Conservation (phyloP, 2,797 vertebrate genomes). For the Nyctibius grandis region DNA sequence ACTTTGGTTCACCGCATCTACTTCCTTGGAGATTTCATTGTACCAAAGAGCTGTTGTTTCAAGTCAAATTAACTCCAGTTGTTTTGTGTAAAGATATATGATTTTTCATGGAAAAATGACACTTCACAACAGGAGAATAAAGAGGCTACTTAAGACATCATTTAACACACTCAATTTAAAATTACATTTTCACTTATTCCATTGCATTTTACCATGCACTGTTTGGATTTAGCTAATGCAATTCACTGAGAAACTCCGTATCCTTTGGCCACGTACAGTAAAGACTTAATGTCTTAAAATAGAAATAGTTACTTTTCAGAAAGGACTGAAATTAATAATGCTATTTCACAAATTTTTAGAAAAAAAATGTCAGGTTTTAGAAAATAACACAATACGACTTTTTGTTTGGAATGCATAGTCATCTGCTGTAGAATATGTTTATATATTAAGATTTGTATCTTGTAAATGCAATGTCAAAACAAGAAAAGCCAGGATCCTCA, state of each 20-base stretch:
- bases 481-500: neutral
- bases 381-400: neutral
- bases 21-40: neutral
- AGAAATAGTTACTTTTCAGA: neutral
- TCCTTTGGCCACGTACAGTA: neutral
- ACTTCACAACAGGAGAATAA: neutral
- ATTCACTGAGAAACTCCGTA: neutral
- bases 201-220: neutral
- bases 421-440: neutral
- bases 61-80: neutral
- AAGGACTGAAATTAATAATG: neutral
- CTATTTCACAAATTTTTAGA: neutral
- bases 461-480: neutral
- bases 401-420: neutral
- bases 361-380: neutral
- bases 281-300: neutral
- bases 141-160: neutral
- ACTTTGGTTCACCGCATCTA: neutral
- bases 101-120: neutral
- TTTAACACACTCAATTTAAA: neutral
- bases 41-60: neutral
- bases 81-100: neutral
- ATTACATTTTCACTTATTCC: neutral
- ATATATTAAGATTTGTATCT: neutral
- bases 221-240: neutral